Evolutionary conservation across 1,140 invertebrate genomes (phyloP), one percentile per base, ranked within the genome.

Genomic region (Plutomurus gul): DNA sequence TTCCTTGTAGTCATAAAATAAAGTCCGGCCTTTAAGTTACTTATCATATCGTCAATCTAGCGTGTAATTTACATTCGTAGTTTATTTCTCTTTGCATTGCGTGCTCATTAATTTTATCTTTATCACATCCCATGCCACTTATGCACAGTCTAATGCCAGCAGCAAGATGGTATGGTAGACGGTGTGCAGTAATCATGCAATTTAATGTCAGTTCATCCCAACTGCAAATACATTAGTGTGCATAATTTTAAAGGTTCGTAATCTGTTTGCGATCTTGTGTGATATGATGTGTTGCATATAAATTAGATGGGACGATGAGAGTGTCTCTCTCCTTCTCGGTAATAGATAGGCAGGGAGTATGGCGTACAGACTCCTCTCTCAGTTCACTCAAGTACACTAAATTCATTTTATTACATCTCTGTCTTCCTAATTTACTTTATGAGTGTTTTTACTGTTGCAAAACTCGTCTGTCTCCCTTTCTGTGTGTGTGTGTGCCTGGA

Each of bases 251-350:
- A n/a, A n/a, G n/a, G 22, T 47, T 33, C 16, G 27, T 65, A 65
- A 65, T 65, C 56, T 65, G 56, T 65, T 65, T 65, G 56, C 56
- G 56, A 65, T 65, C 30, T 65, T 65, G 56, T 65, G 56, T 65
- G 56, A 65, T 65, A 65, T 65, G 56, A 65, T 65, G 56, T 65
- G 56, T 65, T 65, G 56, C 56, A 65, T 65, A 65, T 65, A 65
- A 65, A 65, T 65, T 65, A 65, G 56, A 18, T 49, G n/a, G 20
- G 30, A 18, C 16, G 2, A 36, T 13, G 27, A 36, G 30, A 60
- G 10, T 22, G 4, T 51, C 18, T 20, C 39, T 43, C 11, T 43
- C n/a, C n/a, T 43, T 10, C 39, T 43, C 11, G 11, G 11, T 43
- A 43, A 10, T 43, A 43, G 39, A 13, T 43, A 43, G 10, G 11